Evolutionary conservation across 2,888 invertebrate species (phyloP).

Genomic region (Drepana falcataria): DNA sequence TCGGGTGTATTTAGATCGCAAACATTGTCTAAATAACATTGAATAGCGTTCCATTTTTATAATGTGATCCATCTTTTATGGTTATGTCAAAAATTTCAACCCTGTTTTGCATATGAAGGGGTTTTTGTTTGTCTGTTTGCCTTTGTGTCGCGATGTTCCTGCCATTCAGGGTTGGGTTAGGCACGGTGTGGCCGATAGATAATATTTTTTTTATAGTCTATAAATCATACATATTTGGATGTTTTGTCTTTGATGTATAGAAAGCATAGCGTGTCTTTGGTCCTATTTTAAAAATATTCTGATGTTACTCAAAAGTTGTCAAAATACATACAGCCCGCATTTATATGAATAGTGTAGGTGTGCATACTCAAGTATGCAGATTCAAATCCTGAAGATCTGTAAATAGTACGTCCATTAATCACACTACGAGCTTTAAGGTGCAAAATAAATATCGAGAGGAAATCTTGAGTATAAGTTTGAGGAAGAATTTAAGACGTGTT

Average conservation of each 20-base stretch:
- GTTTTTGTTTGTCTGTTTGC: constrained; percentile 35
- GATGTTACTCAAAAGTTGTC: too few relatives aligned
- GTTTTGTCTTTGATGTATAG: constrained; percentile 5
- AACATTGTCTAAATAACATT: constrained; percentile 23
- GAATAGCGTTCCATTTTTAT: constrained; percentile 41
- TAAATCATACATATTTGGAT: background rate
- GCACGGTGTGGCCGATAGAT: constrained; percentile 24
- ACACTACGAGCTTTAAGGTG: too few relatives aligned
- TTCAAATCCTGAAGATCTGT: too few relatives aligned
- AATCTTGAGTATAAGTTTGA: too few relatives aligned
- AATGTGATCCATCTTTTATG: constrained; percentile 68
- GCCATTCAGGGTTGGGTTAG: constrained; percentile 10
- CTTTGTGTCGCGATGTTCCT: constrained; percentile 10
- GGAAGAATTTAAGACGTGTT: too few relatives aligned
- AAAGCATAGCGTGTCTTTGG: background rate
- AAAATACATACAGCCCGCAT: too few relatives aligned
- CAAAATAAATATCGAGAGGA: too few relatives aligned
- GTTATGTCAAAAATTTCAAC: constrained; percentile 59
- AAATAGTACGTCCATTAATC: too few relatives aligned
- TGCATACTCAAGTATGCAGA: too few relatives aligned
- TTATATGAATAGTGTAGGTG: too few relatives aligned
- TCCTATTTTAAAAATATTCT: background rate
- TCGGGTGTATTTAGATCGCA: constrained; percentile 30
- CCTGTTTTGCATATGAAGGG: constrained; percentile 71
- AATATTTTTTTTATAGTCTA: constrained; percentile 2